These are phyloP conservation scores for Porites divaricata DNA, from an alignment of 92 coral and sea anemone genomes.

Conservation along the genomic window DNA sequence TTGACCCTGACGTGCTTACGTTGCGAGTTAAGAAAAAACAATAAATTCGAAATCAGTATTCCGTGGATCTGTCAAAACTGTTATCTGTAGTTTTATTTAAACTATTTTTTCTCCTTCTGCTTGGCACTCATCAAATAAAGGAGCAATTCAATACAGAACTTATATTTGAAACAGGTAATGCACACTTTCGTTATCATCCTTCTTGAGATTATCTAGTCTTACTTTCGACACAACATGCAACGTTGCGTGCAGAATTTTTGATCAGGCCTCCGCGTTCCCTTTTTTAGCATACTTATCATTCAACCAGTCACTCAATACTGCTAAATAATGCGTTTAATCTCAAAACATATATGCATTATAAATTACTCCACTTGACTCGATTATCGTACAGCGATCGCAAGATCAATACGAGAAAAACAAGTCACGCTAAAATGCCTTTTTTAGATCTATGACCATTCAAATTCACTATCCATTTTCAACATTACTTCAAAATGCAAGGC, in stretches of 20 bases:
- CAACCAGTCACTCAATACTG: constrained; percentile 11
- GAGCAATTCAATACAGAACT: background rate
- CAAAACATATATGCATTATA: background rate
- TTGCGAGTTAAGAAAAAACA: too few relatives aligned
- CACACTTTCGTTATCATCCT: background rate
- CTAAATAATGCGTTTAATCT: constrained; percentile 18
- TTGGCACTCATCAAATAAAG: too few relatives aligned
- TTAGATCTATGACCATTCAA: background rate
- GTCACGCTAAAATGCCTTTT: constrained; percentile 14
- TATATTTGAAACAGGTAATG: background rate
- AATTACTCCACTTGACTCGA: constrained; percentile 1
- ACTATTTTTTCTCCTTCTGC: background rate
- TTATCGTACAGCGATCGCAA: constrained; percentile 5
- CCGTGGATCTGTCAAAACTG: background rate
- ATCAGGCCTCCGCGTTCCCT: background rate
- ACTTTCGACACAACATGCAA: background rate
- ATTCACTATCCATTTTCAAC: background rate
- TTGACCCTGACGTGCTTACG: background rate
- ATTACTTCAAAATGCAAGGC: background rate
- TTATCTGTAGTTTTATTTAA: too few relatives aligned
- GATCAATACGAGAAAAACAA: background rate
- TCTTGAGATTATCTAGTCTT: background rate
- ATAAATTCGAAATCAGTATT: background rate
- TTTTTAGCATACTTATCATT: background rate
- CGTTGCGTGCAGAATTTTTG: constrained; percentile 35